phyloP scores from a whole-genome alignment of 2,888 invertebrate genomes.

The Augiades crinisus region DNA sequence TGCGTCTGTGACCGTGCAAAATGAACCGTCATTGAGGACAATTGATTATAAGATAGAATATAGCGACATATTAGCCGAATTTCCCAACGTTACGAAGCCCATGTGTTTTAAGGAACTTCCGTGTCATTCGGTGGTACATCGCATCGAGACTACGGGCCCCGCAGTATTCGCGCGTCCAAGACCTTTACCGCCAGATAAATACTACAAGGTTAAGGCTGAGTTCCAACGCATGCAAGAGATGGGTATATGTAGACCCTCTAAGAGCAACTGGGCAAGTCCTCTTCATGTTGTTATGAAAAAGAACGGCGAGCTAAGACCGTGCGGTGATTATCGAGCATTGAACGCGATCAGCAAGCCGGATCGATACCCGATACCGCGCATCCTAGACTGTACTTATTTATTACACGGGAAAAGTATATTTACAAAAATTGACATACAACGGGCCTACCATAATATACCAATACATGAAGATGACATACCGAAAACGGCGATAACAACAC shows the following conservation, averaged over 20 bases:
- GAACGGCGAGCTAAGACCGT: slow-evolving; percentile 36
- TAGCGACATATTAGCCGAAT: slow-evolving; percentile 1
- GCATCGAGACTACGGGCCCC: slow-evolving; percentile 34
- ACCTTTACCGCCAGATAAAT: slow-evolving; percentile 22
- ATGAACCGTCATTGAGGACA: not conserved
- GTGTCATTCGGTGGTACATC: slow-evolving; percentile 31
- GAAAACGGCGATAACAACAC: slow-evolving; percentile 29
- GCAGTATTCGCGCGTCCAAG: slow-evolving; percentile 12
- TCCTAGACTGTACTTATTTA: slow-evolving; percentile 29
- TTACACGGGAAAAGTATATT: slow-evolving; percentile 27
- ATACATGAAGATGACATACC: slow-evolving; percentile 27
- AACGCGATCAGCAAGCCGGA: slow-evolving; percentile 46
- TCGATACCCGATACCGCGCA: slow-evolving; percentile 25
- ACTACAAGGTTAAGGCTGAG: slow-evolving; percentile 18
- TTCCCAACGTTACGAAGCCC: not conserved
- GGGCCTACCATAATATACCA: slow-evolving; percentile 27
- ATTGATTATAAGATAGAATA: not conserved
- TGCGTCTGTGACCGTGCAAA: not conserved
- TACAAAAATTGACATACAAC: slow-evolving; percentile 24
- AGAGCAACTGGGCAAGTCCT: slow-evolving; percentile 44
- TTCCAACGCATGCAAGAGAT: slow-evolving; percentile 39
- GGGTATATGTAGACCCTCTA: slow-evolving; percentile 58
- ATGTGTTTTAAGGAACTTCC: not conserved
- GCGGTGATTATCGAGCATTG: slow-evolving; percentile 51
- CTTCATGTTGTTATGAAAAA: slow-evolving; percentile 33